Evolutionary conservation across 2,113 vertebrate species (phyloP).

Genomic region (Pluvianellus socialis): DNA sequence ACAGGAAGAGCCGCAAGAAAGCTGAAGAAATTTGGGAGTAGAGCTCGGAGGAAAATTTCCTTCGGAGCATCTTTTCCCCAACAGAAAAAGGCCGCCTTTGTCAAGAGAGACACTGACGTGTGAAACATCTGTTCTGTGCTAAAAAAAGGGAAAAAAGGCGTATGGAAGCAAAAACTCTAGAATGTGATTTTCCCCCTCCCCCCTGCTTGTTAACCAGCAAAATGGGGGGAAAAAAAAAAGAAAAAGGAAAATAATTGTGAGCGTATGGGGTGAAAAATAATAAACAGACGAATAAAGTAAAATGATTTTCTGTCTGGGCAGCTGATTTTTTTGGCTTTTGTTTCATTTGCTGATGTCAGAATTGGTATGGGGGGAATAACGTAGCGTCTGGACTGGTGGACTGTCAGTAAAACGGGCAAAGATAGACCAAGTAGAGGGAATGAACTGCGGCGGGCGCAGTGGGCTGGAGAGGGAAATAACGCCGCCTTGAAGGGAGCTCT

Average conservation of each 20-base stretch:
- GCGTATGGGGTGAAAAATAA: not conserved
- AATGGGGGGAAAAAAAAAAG: not conserved
- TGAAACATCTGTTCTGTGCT: conserved; percentile 48
- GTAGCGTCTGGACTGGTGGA: not conserved
- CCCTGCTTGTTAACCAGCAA: not conserved
- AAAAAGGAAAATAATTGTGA: not conserved
- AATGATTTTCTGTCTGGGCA: not conserved
- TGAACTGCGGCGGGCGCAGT: accelerated
- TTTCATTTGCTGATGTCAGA: not conserved
- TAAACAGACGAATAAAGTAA: not conserved
- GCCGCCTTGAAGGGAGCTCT: accelerated
- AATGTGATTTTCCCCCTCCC: not conserved
- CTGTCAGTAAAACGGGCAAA: not conserved
- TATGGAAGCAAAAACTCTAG: not conserved
- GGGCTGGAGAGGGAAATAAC: not conserved
- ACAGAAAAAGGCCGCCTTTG: conserved; percentile 20
- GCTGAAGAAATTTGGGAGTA: not conserved
- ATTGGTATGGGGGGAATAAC: not conserved
- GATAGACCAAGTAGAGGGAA: not conserved
- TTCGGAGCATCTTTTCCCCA: not conserved
- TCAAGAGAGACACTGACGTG: conserved; percentile 50
- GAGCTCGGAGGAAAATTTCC: not conserved
- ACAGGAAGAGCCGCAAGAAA: not conserved
- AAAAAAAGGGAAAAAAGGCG: conserved; percentile 25
- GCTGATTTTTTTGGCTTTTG: not conserved